These are phyloP conservation scores for Leucoraja erinaceus DNA, from an alignment of 2,113 vertebrate species.

Conservation along the genomic window DNA sequence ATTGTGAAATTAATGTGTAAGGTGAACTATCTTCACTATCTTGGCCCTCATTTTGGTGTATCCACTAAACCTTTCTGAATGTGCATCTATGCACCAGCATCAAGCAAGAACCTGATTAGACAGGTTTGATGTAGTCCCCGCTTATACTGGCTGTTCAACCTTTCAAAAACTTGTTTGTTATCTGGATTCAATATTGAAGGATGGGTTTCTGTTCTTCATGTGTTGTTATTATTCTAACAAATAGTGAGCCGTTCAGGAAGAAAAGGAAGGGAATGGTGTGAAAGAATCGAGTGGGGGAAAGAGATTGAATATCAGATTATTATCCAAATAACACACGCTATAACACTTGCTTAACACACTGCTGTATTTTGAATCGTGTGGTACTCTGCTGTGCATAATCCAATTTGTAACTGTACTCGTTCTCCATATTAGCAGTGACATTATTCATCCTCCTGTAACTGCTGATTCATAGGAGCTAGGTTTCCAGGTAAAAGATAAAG, in stretches of 20 bases:
- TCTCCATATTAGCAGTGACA: conserved; percentile 35
- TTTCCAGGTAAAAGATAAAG: conserved; percentile 31
- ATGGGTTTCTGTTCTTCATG: neutral
- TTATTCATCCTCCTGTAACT: conserved; percentile 36
- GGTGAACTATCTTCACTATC: neutral
- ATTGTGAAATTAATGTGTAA: neutral
- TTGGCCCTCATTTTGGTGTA: no score
- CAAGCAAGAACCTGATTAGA: neutral
- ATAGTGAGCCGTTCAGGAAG: neutral
- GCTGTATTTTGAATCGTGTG: conserved; percentile 10
- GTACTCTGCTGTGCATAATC: conserved; percentile 26
- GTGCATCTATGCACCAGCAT: neutral
- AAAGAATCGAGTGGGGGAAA: neutral
- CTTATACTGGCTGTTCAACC: no score
- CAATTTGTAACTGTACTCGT: conserved; percentile 25
- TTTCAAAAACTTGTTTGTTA: neutral
- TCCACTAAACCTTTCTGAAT: neutral
- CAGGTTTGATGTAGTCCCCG: neutral
- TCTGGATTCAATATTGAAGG: neutral
- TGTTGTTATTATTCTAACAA: neutral
- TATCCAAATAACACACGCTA: neutral
- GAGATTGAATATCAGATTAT: neutral
- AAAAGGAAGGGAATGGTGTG: neutral
- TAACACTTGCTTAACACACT: neutral
- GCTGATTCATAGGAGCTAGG: conserved; percentile 35